Conservation (phyloP, 37 sponge, comb jelly and placozoan genomes). For the Amphimedon queenslandica region DNA sequence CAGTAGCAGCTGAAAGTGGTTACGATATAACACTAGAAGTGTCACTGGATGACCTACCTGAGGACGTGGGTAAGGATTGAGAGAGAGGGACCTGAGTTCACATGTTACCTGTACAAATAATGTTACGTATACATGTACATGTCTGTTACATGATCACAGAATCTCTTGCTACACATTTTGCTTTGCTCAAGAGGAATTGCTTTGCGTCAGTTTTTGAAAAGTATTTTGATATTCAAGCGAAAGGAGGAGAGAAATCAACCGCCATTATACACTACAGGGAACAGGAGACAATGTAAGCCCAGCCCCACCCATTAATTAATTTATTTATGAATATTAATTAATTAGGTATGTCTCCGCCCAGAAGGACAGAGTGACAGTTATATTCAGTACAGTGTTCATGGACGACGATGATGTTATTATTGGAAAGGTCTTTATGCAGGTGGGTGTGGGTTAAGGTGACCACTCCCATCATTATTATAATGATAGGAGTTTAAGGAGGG, state of each 20-base stretch:
- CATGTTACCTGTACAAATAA: not conserved
- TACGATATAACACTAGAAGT: slow-evolving; percentile 87
- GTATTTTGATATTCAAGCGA: slow-evolving; percentile 85
- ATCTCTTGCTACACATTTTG: slow-evolving; percentile 61
- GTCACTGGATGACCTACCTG: slow-evolving; percentile 80
- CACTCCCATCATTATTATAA: not conserved
- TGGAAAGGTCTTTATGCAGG: slow-evolving; percentile 97
- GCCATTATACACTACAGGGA: slow-evolving; percentile 96
- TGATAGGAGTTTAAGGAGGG: slow-evolving; percentile 92
- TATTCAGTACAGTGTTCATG: slow-evolving; percentile 93
- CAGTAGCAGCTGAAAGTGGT: slow-evolving; percentile 54
- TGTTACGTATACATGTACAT: not conserved
- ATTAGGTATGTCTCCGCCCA: slow-evolving; percentile 89
- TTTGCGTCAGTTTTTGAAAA: slow-evolving; percentile 96
- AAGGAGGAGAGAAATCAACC: slow-evolving; percentile 48
- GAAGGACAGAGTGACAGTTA: slow-evolving; percentile 95
- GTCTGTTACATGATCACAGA: not conserved
- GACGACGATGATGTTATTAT: slow-evolving; percentile 96
- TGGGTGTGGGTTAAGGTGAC: not conserved
- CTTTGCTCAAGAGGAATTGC: slow-evolving; percentile 94
- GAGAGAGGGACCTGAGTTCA: not conserved
- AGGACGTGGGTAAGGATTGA: slow-evolving; percentile 60
- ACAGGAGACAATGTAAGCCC: slow-evolving; percentile 86
- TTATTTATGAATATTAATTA: not conserved
- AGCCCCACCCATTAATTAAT: not conserved